phyloP scores from a whole-genome alignment of 2,797 vertebrate species.

The Karalla daura region DNA sequence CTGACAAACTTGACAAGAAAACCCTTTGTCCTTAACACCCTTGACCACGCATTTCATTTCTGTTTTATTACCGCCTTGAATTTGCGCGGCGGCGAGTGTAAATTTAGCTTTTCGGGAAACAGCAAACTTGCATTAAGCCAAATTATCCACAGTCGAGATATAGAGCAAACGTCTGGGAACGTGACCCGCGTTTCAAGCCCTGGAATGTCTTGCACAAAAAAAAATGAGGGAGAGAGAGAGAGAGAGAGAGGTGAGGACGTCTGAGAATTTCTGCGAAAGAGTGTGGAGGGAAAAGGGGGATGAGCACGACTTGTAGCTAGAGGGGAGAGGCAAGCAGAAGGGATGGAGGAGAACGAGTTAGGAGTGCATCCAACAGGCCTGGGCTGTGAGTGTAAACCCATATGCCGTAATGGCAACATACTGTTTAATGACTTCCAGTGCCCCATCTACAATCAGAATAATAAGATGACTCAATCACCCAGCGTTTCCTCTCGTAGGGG shows the following conservation, averaged over 20 bases:
- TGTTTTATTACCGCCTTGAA: background rate
- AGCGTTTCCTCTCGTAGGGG: background rate
- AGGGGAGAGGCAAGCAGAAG: slow-evolving; percentile 51
- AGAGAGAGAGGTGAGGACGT: too few species aligned
- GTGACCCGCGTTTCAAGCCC: background rate
- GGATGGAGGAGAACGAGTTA: slow-evolving; percentile 39
- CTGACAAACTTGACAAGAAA: background rate
- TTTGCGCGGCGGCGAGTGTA: background rate
- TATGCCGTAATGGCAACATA: slow-evolving; percentile 51
- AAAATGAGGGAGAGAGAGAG: slow-evolving; percentile 17
- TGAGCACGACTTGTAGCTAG: slow-evolving; percentile 43
- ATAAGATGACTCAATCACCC: slow-evolving; percentile 24
- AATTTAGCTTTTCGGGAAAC: background rate
- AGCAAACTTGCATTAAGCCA: background rate
- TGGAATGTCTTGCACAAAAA: background rate
- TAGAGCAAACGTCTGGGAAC: background rate
- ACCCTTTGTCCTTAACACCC: background rate
- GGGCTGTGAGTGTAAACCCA: slow-evolving; percentile 54
- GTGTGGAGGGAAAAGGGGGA: slow-evolving; percentile 4
- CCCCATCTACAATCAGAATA: slow-evolving; percentile 26
- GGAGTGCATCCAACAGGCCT: slow-evolving; percentile 51
- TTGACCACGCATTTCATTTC: background rate
- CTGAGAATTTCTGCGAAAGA: too few species aligned
- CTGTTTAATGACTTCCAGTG: slow-evolving; percentile 25
- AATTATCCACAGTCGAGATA: background rate